phyloP scores from a whole-genome alignment of 2,113 vertebrate species.

The Leucopsar rothschildi region DNA sequence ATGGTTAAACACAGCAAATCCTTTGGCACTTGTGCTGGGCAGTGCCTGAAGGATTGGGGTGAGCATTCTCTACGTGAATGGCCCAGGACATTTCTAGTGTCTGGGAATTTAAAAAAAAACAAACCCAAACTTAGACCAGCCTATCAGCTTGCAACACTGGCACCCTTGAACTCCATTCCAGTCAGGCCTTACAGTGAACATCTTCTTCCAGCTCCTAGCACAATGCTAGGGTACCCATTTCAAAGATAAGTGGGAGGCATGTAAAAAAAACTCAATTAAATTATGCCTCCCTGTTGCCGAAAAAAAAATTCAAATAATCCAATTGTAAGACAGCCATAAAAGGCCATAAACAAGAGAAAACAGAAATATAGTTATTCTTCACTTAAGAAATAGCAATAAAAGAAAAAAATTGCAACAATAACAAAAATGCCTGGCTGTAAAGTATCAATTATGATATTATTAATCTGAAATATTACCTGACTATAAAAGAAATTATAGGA shows the following conservation, averaged over 20 bases:
- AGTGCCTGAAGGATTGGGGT: not conserved
- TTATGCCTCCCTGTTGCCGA: not conserved
- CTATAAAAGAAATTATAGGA: not conserved
- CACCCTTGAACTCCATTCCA: not conserved
- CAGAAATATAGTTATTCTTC: not conserved
- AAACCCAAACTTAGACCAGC: not conserved
- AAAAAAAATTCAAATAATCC: not conserved
- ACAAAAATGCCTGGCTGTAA: not conserved
- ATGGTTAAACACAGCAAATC: not conserved
- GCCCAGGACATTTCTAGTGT: not conserved
- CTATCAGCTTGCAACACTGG: not conserved
- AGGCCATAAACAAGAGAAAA: not conserved
- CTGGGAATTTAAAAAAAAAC: not conserved
- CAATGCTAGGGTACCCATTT: not conserved
- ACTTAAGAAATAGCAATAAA: not conserved
- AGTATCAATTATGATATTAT: not conserved
- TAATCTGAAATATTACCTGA: not conserved
- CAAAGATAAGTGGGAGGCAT: not conserved
- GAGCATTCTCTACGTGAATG: accelerated
- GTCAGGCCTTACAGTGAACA: not conserved
- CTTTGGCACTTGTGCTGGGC: not conserved
- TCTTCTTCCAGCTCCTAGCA: not conserved
- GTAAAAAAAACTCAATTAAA: not conserved
- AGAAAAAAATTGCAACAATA: not conserved
- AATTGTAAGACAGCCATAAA: not conserved